phyloP scores from a whole-genome alignment of 2,888 invertebrate species.

The Orthosia cruda region DNA sequence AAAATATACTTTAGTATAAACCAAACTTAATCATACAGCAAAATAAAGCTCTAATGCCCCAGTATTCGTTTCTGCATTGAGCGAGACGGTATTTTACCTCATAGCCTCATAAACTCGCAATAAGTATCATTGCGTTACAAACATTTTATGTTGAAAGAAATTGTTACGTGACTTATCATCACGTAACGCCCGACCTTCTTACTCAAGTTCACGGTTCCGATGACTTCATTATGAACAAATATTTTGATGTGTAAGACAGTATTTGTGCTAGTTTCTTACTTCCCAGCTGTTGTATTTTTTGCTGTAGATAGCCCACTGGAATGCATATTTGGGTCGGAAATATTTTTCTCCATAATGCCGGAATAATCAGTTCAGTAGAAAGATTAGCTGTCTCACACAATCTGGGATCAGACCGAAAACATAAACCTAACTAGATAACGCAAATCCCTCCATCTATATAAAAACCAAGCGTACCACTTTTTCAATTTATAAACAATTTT shows the following conservation, averaged over 20 bases:
- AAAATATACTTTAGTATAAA: no score
- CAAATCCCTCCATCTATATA: no score
- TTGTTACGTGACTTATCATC: conserved; percentile 48
- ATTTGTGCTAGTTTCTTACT: not conserved
- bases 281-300: not conserved
- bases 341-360: not conserved
- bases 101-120: not conserved
- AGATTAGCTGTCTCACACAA: no score
- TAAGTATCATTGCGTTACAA: conserved; percentile 5
- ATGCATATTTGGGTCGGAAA: not conserved
- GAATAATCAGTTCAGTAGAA: no score
- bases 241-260: not conserved
- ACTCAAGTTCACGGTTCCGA: conserved; percentile 43
- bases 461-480: no score
- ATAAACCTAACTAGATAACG: no score
- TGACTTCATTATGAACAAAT: conserved; percentile 23
- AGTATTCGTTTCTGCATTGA: not conserved
- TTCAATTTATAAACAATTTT: no score
- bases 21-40: not conserved
- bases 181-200: conserved; percentile 11
- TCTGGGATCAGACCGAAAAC: no score
- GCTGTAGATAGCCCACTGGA: no score
- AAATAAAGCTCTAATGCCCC: not conserved
- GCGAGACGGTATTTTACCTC: not conserved
- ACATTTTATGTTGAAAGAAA: conserved; percentile 15